Conservation (phyloP, 2,113 vertebrate species). For the Hydrolagus affinis region DNA sequence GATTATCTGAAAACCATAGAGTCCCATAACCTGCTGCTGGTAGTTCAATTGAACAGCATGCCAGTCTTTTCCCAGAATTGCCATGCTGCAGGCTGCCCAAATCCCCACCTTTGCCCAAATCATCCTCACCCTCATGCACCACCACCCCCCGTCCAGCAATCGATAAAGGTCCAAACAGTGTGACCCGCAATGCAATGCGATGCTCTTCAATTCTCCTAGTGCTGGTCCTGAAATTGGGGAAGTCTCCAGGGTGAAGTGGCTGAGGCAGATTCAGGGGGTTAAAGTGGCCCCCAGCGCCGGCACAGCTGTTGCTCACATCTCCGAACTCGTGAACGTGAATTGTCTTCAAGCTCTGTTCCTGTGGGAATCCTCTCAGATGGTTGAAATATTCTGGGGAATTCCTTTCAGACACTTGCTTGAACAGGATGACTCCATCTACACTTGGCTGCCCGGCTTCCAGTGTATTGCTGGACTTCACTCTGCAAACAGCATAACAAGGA, state of each 20-base stretch:
- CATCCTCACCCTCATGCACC: slow-evolving; percentile 73
- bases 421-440: slow-evolving; percentile 66
- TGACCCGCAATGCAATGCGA: slow-evolving; percentile 49
- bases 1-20: slow-evolving; percentile 4
- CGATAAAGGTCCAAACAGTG: slow-evolving; percentile 58
- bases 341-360: slow-evolving; percentile 46
- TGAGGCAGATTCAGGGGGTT: slow-evolving; percentile 66
- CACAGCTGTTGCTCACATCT: slow-evolving; percentile 70
- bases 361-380: slow-evolving; percentile 62
- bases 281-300: slow-evolving; percentile 73
- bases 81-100: slow-evolving; percentile 72
- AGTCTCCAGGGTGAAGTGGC: slow-evolving; percentile 82
- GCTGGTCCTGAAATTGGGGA: slow-evolving; percentile 72
- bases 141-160: slow-evolving; percentile 76
- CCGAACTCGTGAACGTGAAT: slow-evolving; percentile 84
- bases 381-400: slow-evolving; percentile 59
- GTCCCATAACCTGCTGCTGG: slow-evolving; percentile 53
- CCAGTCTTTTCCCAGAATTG: slow-evolving; percentile 78
- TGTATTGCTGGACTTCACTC: slow-evolving; percentile 61
- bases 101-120: slow-evolving; percentile 73
- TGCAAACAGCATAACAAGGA: slow-evolving; percentile 58
- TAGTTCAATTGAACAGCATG: slow-evolving; percentile 78
- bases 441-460: slow-evolving; percentile 53
- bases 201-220: slow-evolving; percentile 57
- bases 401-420: slow-evolving; percentile 57